Conservation (phyloP, 2,888 invertebrate genomes). For the Drosophila ochracea region DNA sequence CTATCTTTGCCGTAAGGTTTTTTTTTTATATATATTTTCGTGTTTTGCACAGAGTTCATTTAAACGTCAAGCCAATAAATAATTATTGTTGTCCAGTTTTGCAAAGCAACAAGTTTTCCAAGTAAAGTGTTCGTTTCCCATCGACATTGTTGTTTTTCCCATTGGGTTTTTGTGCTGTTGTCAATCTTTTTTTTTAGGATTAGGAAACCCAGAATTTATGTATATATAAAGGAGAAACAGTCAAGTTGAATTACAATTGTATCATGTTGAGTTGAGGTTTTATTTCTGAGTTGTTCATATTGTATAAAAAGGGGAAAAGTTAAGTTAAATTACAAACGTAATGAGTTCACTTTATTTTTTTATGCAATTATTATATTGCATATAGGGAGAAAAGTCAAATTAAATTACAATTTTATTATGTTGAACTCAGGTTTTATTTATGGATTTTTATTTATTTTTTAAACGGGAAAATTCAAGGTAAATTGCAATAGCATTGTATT, state of each 20-base stretch:
- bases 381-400: neutral
- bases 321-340: neutral
- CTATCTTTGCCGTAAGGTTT: neutral
- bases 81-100: conserved; percentile 23
- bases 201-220: neutral
- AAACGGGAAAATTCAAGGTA: neutral
- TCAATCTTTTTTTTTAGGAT: neutral
- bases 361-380: too few species aligned
- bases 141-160: conserved; percentile 11
- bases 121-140: conserved; percentile 3
- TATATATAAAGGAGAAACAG: neutral
- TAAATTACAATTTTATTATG: neutral
- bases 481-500: neutral
- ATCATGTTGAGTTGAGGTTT: neutral
- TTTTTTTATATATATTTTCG: neutral
- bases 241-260: neutral
- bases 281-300: neutral
- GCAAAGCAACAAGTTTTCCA: conserved; percentile 23
- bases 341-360: too few species aligned
- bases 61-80: neutral
- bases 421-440: neutral
- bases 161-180: neutral
- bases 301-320: neutral
- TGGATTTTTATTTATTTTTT: neutral
- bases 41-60: neutral